A percentile compares a stretch with the other conserved stretches of the same genome.
These are phyloP conservation scores for Simalia tracyae DNA, from an alignment of 2,797 vertebrate genomes.

Conservation along the genomic window DNA sequence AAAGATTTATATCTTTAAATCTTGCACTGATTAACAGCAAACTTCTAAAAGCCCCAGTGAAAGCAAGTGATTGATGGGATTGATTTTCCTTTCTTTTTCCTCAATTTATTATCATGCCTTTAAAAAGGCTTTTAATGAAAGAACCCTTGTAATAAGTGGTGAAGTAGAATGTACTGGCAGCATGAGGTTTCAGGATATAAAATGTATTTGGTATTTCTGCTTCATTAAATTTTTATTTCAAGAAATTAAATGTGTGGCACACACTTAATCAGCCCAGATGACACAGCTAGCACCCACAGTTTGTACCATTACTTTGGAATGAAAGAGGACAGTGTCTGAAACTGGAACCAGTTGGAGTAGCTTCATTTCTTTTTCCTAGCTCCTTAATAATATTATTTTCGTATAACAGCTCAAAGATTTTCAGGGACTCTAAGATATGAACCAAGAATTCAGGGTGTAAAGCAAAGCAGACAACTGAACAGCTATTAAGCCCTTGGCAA, in stretches of 20 bases:
- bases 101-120: constrained; percentile 4
- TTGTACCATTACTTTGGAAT: neutral
- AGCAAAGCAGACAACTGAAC: neutral
- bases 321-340: neutral
- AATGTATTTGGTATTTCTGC: constrained; percentile 7
- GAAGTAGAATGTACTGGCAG: neutral
- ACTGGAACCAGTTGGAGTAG: neutral
- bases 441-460: neutral
- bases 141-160: neutral
- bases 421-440: neutral
- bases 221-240: constrained; percentile 29
- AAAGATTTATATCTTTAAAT: neutral
- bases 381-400: neutral
- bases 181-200: neutral
- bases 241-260: constrained; percentile 13
- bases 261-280: constrained; percentile 9
- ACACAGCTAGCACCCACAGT: neutral
- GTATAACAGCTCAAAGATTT: neutral
- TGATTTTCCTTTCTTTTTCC: constrained; percentile 12
- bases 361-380: neutral
- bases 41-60: neutral
- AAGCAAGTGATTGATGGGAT: neutral
- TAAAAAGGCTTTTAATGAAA: constrained; percentile 11
- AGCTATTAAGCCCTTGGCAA: neutral
- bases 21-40: neutral